These are phyloP conservation scores for Drosophila navojoa DNA, from an alignment of 1,140 invertebrate genomes.

Conservation along the genomic window DNA sequence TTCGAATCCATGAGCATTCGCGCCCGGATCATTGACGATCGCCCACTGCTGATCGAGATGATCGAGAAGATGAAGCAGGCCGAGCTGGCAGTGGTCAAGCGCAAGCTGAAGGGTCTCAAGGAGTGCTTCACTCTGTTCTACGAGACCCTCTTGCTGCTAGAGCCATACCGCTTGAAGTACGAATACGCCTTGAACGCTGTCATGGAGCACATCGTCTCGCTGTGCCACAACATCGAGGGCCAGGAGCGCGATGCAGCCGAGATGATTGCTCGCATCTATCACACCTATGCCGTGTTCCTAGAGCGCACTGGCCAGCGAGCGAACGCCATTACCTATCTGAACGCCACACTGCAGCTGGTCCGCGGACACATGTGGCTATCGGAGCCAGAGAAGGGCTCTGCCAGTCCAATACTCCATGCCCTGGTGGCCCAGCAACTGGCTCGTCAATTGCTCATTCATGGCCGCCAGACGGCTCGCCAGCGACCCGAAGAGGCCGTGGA, in stretches of 20 bases:
- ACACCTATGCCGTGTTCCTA: constrained; percentile 52
- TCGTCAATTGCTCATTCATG: constrained; percentile 57
- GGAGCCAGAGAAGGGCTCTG: constrained; percentile 30
- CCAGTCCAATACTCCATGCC: constrained; percentile 60
- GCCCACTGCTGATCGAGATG: constrained; percentile 48
- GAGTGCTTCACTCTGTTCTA: constrained; percentile 55
- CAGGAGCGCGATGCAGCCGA: constrained; percentile 61
- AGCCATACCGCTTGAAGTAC: constrained; percentile 60
- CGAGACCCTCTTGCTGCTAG: constrained; percentile 55
- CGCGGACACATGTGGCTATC: constrained; percentile 68
- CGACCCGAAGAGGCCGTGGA: constrained; percentile 61
- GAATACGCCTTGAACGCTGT: constrained; percentile 57
- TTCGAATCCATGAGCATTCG: constrained; percentile 61
- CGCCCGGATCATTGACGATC: constrained; percentile 51
- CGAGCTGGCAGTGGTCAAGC: constrained; percentile 42
- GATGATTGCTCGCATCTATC: constrained; percentile 68
- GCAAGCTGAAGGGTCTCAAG: constrained; percentile 44
- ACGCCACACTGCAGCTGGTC: constrained; percentile 51
- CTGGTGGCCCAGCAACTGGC: constrained; percentile 65
- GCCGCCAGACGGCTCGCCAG: constrained; percentile 48
- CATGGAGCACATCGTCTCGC: constrained; percentile 60
- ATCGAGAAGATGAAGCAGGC: constrained; percentile 57
- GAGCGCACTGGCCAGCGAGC: constrained; percentile 24
- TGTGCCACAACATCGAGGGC: constrained; percentile 56
- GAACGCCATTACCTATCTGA: constrained; percentile 53